Percentiles rank a stretch among this genome's conserved stretches.
Evolutionary conservation across 2,888 invertebrate species (phyloP).

Genomic region (Troilus luridus): DNA sequence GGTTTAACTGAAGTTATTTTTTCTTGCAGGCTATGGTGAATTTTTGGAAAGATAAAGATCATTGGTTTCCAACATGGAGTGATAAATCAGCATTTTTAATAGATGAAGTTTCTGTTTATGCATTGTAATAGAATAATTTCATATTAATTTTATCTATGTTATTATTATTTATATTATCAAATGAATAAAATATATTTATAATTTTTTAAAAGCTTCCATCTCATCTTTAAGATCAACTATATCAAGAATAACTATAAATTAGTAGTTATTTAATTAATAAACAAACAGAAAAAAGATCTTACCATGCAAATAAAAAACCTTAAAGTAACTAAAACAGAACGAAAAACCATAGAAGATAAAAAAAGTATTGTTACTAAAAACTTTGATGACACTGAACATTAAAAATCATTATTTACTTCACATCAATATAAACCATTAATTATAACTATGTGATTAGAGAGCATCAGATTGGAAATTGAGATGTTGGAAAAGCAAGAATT

Average conservation of each 20-base stretch:
- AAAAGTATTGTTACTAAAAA: no score
- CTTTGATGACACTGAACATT: no score
- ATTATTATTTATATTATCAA: neutral
- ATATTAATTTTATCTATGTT: neutral
- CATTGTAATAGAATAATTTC: constrained; percentile 62
- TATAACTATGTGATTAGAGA: no score
- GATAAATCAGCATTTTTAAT: constrained; percentile 72
- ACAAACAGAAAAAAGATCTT: no score
- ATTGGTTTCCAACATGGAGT: constrained; percentile 72
- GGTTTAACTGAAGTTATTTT: neutral
- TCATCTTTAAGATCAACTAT: neutral
- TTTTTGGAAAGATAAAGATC: constrained; percentile 70
- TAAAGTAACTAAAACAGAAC: no score
- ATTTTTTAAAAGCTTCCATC: neutral
- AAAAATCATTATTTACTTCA: no score
- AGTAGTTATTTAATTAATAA: neutral
- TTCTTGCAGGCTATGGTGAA: constrained; percentile 67
- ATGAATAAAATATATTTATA: constrained; percentile 1
- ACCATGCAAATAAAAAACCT: neutral
- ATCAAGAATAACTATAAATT: neutral
- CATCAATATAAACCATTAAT: no score
- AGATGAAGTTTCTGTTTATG: constrained; percentile 76
- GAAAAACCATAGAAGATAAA: no score
- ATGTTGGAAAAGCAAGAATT: no score
- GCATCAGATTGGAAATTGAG: no score